These are phyloP conservation scores for Mycogona germanica DNA, from an alignment of 2,888 invertebrate species.

Conservation along the genomic window DNA sequence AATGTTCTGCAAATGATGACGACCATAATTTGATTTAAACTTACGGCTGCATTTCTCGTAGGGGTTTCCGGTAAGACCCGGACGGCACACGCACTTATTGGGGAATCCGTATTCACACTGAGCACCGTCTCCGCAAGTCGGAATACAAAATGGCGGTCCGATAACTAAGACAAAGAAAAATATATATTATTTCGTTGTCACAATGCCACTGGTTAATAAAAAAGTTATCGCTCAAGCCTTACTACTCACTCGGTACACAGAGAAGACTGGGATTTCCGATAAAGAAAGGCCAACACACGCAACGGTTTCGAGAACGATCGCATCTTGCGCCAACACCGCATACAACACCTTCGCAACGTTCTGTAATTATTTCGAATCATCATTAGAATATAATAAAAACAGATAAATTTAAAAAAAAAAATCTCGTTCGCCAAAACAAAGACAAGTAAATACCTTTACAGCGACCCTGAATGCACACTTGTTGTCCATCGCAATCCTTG, in stretches of 20 bases:
- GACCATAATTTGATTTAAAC: background rate
- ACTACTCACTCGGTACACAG: constrained; percentile 74
- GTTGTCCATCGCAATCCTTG: constrained; percentile 18
- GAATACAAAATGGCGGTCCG: constrained; percentile 60
- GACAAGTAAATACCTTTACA: constrained; percentile 17
- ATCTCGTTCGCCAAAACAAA: no score
- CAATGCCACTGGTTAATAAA: background rate
- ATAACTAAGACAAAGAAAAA: constrained; percentile 44
- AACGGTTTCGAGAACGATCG: constrained; percentile 63
- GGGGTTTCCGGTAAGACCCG: constrained; percentile 74
- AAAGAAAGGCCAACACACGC: constrained; percentile 74
- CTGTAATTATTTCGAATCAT: no score
- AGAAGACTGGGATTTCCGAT: constrained; percentile 78
- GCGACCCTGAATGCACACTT: constrained; percentile 16
- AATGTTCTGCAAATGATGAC: background rate
- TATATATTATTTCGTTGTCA: background rate
- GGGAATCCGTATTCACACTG: constrained; percentile 72
- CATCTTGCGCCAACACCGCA: constrained; percentile 83
- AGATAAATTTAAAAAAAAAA: background rate
- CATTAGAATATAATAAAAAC: no score
- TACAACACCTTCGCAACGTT: constrained; percentile 71
- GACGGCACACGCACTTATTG: constrained; percentile 69
- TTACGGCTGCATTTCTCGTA: constrained; percentile 57
- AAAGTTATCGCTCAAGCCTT: background rate
- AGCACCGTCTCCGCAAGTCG: constrained; percentile 66